These are phyloP conservation scores for Danio rerio DNA, from an alignment of 2,113 vertebrate genomes.

Conservation along the genomic window DNA sequence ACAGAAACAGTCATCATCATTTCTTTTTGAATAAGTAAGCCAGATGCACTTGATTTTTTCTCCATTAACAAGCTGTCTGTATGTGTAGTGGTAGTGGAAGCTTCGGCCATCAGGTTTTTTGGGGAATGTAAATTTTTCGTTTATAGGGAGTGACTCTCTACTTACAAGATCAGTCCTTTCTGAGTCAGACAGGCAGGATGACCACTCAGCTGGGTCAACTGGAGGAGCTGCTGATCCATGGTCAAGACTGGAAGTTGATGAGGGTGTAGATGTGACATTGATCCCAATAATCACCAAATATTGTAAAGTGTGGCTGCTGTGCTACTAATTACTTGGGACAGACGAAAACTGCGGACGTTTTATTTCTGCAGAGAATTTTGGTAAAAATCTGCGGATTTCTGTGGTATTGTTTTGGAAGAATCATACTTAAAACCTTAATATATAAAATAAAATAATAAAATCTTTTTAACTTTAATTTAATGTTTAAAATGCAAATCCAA, in stretches of 20 bases:
- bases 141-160: neutral
- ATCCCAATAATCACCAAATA: no score
- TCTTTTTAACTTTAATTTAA: no score
- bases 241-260: neutral
- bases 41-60: neutral
- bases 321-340: no score
- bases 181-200: neutral
- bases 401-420: no score
- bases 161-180: slow-evolving; percentile 1
- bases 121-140: neutral
- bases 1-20: neutral
- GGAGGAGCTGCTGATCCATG: neutral
- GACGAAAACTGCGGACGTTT: no score
- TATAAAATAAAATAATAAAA: no score
- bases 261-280: neutral
- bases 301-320: no score
- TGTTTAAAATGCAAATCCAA: no score
- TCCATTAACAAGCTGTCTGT: neutral
- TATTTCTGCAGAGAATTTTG: no score
- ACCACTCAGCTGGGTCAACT: slow-evolving; percentile 6
- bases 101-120: neutral
- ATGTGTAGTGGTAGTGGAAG: neutral
- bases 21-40: neutral
- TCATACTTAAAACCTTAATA: no score
- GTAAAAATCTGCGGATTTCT: no score